Evolutionary conservation across 2,797 vertebrate genomes (phyloP), one percentile per base, ranked within the genome.

Genomic region (Micrastur ruficollis): DNA sequence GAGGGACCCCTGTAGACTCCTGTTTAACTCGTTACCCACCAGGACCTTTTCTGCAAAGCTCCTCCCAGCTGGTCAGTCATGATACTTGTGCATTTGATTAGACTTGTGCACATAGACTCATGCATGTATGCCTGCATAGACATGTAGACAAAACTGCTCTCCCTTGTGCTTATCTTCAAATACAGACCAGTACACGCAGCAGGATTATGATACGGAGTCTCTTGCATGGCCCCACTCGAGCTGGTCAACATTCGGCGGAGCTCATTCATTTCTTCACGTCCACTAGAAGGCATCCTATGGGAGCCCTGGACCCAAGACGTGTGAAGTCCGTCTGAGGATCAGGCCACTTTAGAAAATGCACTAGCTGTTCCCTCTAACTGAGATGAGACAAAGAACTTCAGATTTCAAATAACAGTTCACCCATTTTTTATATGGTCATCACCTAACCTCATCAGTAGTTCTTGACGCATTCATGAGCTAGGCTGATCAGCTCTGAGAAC

Each of bases 391-490:
- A 85, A 23, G 29, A 27, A 27, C 14, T 68, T 40, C 34, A 34
- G 34, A 71, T 34, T 50, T 86, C 46, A 58, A 76, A 23, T 26
- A 83, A 74, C 1, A 1, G 18, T 62, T 56, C 50, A 61, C 3
- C 3, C 36, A 34, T n/a, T 75, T 75, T 84, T 75, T 38, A 32
- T 36, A 23, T 34, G 11, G 1, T 49, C 46, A 21, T 72, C 61
- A 36, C 15, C 17, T 27, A 40, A 32, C 23, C 36, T 71, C 68
- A 52, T 42, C 36, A 8, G n/a, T 31, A 58, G 5, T 7, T 61
- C 42, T 68, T 49, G 36, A 34, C 20, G n/a, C 0, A 0, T 2
- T 32, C 12, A 4, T 42, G 55, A 65, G 19, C 3, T 5, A 68
- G 58, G 34, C 23, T 79, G 71, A 40, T 44, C 38, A 44, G 56